Evolutionary conservation across 2,888 invertebrate species (phyloP).

Genomic region (Emmelina monodactyla): DNA sequence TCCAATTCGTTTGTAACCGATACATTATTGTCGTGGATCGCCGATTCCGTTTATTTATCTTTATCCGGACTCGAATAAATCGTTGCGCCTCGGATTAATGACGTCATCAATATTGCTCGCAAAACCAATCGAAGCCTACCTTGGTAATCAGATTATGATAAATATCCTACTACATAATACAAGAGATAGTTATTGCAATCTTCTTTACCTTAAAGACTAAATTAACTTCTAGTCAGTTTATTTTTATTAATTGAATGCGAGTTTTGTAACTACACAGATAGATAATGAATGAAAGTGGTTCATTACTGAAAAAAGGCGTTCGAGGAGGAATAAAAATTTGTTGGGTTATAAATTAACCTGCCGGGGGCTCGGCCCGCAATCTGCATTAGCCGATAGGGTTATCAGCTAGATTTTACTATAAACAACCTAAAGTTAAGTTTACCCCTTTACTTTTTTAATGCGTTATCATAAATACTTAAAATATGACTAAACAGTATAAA

Average conservation of each 20-base stretch:
- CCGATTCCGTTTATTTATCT: background rate
- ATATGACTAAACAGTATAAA: no score
- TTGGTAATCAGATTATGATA: slow-evolving; percentile 26
- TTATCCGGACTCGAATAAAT: background rate
- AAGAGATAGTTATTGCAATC: no score
- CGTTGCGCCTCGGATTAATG: slow-evolving; percentile 12
- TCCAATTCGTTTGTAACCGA: slow-evolving; percentile 26
- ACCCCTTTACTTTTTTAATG: no score
- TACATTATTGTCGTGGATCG: slow-evolving; percentile 7
- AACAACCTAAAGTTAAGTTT: no score
- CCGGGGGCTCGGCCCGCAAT: slow-evolving; percentile 46
- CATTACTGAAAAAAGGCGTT: slow-evolving; percentile 42
- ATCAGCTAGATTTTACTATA: no score
- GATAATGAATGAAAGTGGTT: no score
- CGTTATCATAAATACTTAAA: no score
- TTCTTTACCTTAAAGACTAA: no score
- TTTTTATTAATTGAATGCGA: no score
- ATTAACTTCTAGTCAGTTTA: no score
- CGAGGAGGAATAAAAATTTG: slow-evolving; percentile 58
- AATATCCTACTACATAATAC: slow-evolving; percentile 19
- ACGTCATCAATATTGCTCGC: slow-evolving; percentile 18
- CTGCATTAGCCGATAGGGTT: slow-evolving; percentile 60
- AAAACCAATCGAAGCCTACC: slow-evolving; percentile 17
- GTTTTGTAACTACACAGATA: no score
- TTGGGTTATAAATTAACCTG: slow-evolving; percentile 58